Percentiles rank a stretch among this genome's conserved stretches.
Conservation (phyloP, 2,113 vertebrate genomes). For the Zosterops japonicus region DNA sequence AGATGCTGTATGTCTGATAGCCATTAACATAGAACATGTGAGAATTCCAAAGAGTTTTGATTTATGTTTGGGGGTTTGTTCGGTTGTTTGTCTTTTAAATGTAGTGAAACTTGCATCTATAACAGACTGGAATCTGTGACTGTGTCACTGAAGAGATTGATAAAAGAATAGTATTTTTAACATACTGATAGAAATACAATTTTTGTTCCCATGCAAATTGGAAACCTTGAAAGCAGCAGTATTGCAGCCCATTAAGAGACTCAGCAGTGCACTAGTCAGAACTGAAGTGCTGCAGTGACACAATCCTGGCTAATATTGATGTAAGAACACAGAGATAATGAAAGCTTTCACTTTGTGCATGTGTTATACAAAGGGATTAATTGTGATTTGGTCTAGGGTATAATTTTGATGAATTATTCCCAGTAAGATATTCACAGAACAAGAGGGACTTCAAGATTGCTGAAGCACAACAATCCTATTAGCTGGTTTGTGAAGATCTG, state of each 20-base stretch:
- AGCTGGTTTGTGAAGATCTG: background rate
- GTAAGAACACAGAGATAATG: background rate
- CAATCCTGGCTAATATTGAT: background rate
- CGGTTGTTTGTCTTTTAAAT: background rate
- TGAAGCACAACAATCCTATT: background rate
- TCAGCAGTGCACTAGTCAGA: background rate
- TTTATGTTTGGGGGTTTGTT: background rate
- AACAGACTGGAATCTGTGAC: background rate
- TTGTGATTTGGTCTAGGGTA: background rate
- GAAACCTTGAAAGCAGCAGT: background rate
- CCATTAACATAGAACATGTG: background rate
- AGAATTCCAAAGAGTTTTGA: background rate
- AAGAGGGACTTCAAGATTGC: background rate
- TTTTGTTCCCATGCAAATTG: background rate
- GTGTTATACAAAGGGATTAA: background rate
- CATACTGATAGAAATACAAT: background rate
- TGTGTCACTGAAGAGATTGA: background rate
- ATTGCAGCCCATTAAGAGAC: background rate
- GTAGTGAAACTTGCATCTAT: background rate
- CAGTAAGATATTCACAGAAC: background rate
- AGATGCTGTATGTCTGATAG: background rate
- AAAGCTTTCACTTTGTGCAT: background rate
- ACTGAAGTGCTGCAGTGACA: background rate
- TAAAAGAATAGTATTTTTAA: background rate
- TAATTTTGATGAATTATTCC: conserved; percentile 16